Conservation (phyloP, 2,888 invertebrate genomes). For the Blera fallax region DNA sequence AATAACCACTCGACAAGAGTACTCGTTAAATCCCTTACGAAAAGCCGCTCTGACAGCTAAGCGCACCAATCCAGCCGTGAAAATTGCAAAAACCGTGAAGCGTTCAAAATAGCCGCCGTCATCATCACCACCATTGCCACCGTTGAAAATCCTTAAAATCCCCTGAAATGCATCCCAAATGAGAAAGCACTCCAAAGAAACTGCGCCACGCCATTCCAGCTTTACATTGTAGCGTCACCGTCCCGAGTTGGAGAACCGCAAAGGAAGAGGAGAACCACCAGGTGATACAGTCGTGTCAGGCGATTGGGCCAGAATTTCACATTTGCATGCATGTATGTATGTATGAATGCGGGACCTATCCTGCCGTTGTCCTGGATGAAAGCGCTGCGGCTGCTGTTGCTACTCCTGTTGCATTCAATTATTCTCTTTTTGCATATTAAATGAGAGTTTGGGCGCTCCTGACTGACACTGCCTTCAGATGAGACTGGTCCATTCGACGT, state of each 20-base stretch:
- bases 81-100: constrained; percentile 13
- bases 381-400: neutral
- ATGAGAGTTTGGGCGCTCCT: constrained; percentile 16
- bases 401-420: constrained; percentile 50
- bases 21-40: constrained; percentile 14
- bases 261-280: constrained; percentile 26
- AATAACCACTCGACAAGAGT: constrained; percentile 36
- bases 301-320: constrained; percentile 16
- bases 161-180: constrained; percentile 38
- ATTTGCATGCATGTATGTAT: constrained; percentile 16
- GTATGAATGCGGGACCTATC: too few relatives aligned
- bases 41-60: constrained; percentile 24
- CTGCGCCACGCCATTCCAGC: neutral
- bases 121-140: constrained; percentile 18
- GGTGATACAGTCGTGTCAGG: constrained; percentile 35
- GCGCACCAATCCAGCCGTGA: constrained; percentile 32
- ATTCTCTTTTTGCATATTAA: constrained; percentile 64
- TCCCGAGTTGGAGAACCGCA: constrained; percentile 12
- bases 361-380: constrained; percentile 4
- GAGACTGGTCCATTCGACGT: constrained; percentile 1
- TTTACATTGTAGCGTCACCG: neutral
- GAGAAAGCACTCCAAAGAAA: constrained; percentile 27
- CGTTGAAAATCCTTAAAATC: constrained; percentile 39
- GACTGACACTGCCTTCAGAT: constrained; percentile 1
- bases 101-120: constrained; percentile 36